Percentiles rank a stretch among this genome's conserved stretches.
Evolutionary conservation across 2,797 vertebrate genomes (phyloP).

Genomic region (Apogon hyalosoma): DNA sequence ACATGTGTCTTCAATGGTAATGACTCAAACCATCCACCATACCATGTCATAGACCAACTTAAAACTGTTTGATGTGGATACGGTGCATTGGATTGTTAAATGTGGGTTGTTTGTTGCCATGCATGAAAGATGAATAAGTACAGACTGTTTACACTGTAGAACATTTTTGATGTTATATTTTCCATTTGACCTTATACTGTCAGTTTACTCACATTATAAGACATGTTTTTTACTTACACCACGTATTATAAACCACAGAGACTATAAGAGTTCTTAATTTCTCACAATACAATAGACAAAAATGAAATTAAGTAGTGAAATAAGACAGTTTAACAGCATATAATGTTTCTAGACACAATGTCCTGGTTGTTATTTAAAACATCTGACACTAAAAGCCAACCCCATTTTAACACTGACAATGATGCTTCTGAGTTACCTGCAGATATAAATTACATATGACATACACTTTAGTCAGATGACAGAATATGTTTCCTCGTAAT

Average conservation of each 20-base stretch:
- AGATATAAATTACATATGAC: no score
- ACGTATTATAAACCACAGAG: background rate
- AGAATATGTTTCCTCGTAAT: background rate
- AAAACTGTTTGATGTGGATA: conserved; percentile 4
- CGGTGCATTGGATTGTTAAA: conserved; percentile 10
- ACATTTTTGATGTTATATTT: background rate
- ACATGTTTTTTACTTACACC: background rate
- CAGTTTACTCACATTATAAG: background rate
- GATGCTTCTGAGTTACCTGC: background rate
- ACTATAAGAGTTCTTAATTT: background rate
- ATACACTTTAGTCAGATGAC: background rate
- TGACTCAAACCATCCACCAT: no score
- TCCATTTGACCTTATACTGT: background rate
- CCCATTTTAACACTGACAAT: background rate
- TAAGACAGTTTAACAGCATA: no score
- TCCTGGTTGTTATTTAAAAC: background rate
- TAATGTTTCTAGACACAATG: background rate
- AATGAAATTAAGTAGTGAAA: no score
- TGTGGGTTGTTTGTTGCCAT: background rate
- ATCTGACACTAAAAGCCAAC: background rate
- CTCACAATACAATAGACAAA: background rate
- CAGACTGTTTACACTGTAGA: background rate
- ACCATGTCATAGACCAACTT: background rate
- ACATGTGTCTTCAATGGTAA: background rate
- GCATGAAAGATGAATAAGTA: conserved; percentile 3